phyloP scores from a whole-genome alignment of 1,140 invertebrate genomes.

The Cyclargus thomasi region DNA sequence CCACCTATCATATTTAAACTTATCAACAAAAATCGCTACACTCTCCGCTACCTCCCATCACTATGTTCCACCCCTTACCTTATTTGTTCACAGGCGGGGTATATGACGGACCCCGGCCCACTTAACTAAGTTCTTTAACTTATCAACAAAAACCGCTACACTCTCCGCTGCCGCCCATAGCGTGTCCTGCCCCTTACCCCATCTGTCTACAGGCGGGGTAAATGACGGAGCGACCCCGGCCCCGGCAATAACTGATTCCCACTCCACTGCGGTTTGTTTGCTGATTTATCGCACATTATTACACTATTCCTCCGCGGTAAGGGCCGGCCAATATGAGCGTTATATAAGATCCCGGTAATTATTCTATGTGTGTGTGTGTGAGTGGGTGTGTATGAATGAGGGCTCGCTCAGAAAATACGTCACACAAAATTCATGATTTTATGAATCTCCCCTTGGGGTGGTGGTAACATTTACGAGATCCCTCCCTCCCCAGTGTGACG shows the following conservation, averaged over 20 bases:
- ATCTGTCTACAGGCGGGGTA: constrained; percentile 41
- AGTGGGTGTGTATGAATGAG: too few species aligned
- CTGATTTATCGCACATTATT: neutral
- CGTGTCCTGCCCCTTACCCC: constrained; percentile 23
- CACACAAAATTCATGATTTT: too few species aligned
- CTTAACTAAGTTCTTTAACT: constrained; percentile 17
- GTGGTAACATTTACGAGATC: too few species aligned
- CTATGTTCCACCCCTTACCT: constrained; percentile 16
- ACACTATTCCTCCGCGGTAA: too few species aligned
- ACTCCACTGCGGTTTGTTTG: constrained; percentile 15
- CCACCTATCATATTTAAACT: neutral
- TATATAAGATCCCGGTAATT: too few species aligned
- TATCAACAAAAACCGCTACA: neutral
- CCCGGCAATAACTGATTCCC: constrained; percentile 35
- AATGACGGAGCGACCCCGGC: constrained; percentile 35
- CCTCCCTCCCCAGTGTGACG: too few species aligned
- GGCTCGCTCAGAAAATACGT: too few species aligned
- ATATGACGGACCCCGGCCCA: constrained; percentile 36
- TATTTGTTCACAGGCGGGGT: constrained; percentile 39
- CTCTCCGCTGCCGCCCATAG: constrained; percentile 22
- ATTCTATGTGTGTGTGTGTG: too few species aligned
- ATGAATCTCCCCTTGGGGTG: too few species aligned
- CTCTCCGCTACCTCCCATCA: constrained; percentile 22
- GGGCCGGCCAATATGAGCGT: too few species aligned
- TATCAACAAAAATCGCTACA: too few species aligned